Evolutionary conservation across 2,113 vertebrate genomes (phyloP), one percentile per base, ranked within the genome.

Genomic region (Pollimyrus isidori): DNA sequence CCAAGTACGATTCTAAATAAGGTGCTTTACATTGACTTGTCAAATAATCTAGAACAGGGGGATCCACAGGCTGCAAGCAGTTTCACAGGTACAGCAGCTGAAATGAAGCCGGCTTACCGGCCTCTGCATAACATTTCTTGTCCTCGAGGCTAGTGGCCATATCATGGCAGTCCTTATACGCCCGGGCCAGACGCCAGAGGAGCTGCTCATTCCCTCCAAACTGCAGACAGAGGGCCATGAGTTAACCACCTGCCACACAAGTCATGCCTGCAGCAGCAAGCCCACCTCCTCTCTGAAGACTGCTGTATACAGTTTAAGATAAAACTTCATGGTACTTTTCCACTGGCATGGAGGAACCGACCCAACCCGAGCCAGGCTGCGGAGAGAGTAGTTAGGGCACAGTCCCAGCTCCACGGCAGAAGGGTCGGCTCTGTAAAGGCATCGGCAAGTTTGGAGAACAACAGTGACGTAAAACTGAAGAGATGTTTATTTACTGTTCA

Each of bases 121-220:
- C 93, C 94, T 95, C 95, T 91, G 97, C 97, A 3, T 95, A 96
- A 58, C 90, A 93, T 90, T 96, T 98, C 94, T 98, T 99, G 91
- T 99, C 97, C 89, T 97, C 95, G 85, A 87, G 21, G 90, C 96
- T 94, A 92, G 92, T 58, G 92, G 97, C 94, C 91, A 97, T 73
- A 82, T 97, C 97, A 94, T 96, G 97, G 92, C 97, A 94, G 91
- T 99, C 98, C 89, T 96, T 96, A 91, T 98, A 97, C 62, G 97
- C 96, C 50, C 98, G 97, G 86, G 91, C 94, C 73, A 99, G 93
- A 21, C 98, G 96, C 98, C 98, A 99, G 76, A 99, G 96, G 92
- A 97, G 98, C 30, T 94, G 90, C 26, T 93, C 94, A 62, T 91
- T 94, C 92, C 97, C 94, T 92, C 93, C 95, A 90, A 96, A 98